These are phyloP conservation scores for Dolichoris vasculosae DNA, from an alignment of 1,140 invertebrate genomes.

Conservation along the genomic window DNA sequence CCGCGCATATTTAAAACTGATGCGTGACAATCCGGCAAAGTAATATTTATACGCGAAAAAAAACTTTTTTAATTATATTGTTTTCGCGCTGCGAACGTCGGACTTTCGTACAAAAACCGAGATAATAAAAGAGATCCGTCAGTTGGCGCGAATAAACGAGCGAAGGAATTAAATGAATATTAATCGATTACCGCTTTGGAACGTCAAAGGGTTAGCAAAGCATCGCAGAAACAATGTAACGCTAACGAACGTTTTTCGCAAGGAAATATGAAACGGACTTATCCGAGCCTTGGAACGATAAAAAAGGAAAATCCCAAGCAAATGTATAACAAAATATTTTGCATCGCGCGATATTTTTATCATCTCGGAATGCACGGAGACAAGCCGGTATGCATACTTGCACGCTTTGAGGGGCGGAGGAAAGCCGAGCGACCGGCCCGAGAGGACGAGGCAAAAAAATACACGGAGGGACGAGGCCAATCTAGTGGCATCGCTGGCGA, in stretches of 20 bases:
- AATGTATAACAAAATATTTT: not conserved
- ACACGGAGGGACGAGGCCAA: not conserved
- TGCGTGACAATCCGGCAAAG: not conserved
- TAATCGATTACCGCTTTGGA: too few relatives aligned
- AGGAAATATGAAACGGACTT: not conserved
- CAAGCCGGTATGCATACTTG: not conserved
- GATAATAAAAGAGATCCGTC: not conserved
- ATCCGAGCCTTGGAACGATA: too few relatives aligned
- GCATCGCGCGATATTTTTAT: not conserved
- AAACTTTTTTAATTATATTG: not conserved
- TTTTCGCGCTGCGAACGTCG: not conserved
- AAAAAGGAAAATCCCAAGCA: not conserved
- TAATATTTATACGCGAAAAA: not conserved
- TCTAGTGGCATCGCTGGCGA: slow-evolving; percentile 33
- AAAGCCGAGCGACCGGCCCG: not conserved
- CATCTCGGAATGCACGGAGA: not conserved
- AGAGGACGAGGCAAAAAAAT: not conserved
- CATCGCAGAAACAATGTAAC: not conserved
- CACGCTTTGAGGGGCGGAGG: not conserved
- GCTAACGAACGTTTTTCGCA: not conserved
- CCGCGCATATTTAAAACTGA: not conserved
- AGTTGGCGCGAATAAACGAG: too few relatives aligned
- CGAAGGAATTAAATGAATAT: too few relatives aligned
- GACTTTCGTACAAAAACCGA: not conserved
- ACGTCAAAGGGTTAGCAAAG: too few relatives aligned